These are phyloP conservation scores for Rhodeus uyekii DNA, from an alignment of 2,797 vertebrate species.

Conservation along the genomic window DNA sequence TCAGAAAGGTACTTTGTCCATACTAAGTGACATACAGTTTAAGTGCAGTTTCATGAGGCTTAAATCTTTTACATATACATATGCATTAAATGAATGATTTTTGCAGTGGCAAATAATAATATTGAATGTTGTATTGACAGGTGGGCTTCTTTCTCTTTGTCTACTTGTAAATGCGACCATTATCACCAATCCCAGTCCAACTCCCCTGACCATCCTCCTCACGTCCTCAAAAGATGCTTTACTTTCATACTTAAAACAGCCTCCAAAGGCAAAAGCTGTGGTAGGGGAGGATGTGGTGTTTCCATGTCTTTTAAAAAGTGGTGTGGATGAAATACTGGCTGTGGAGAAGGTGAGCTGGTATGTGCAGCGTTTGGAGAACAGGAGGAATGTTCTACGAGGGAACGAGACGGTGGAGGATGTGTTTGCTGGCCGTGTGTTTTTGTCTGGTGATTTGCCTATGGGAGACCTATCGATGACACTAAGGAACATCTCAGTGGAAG, in stretches of 20 bases:
- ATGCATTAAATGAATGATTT: neutral
- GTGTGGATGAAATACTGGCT: slow-evolving; percentile 12
- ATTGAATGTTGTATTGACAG: slow-evolving; percentile 2
- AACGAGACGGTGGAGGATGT: slow-evolving; percentile 53
- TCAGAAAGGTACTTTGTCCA: neutral
- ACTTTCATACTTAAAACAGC: slow-evolving; percentile 55
- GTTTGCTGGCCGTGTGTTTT: slow-evolving; percentile 62
- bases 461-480: slow-evolving; percentile 67
- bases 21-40: neutral
- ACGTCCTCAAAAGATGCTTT: neutral
- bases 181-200: neutral
- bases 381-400: neutral
- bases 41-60: neutral
- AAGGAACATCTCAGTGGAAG: slow-evolving; percentile 64
- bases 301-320: slow-evolving; percentile 60
- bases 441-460: slow-evolving; percentile 58
- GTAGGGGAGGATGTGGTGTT: slow-evolving; percentile 69
- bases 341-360: slow-evolving; percentile 11
- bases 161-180: slow-evolving; percentile 1
- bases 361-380: neutral
- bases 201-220: neutral
- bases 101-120: neutral
- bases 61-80: neutral
- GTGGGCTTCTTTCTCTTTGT: slow-evolving; percentile 26
- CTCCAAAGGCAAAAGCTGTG: slow-evolving; percentile 68